These are phyloP conservation scores for Parascotia fuliginaria DNA, from an alignment of 2,888 invertebrate species.

Conservation along the genomic window DNA sequence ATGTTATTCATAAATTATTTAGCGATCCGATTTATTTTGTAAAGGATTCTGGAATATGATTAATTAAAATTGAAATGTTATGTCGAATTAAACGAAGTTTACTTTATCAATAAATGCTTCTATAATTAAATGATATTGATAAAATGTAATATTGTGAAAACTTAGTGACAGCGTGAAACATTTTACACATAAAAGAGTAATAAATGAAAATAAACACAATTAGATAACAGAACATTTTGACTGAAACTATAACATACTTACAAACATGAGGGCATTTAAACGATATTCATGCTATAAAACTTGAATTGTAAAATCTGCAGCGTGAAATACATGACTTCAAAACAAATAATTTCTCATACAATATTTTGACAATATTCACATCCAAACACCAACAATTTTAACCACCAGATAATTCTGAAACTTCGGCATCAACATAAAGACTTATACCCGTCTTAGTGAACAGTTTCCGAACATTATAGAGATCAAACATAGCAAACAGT, in stretches of 20 bases:
- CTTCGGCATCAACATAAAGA: conserved; percentile 19
- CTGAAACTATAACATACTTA: too few relatives aligned
- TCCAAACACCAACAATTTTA: conserved; percentile 13
- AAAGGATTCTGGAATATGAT: neutral
- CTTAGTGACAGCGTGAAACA: too few relatives aligned
- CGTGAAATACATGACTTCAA: too few relatives aligned
- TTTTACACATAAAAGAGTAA: too few relatives aligned
- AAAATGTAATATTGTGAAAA: too few relatives aligned
- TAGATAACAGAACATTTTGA: too few relatives aligned
- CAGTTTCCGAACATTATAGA: conserved; percentile 35
- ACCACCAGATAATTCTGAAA: conserved; percentile 18
- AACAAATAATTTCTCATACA: too few relatives aligned
- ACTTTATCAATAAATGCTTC: neutral
- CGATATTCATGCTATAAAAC: too few relatives aligned
- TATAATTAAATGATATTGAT: neutral
- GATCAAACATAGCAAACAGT: conserved; percentile 45
- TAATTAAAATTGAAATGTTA: neutral
- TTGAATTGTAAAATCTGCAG: too few relatives aligned
- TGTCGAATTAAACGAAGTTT: neutral
- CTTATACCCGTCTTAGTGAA: conserved; percentile 27
- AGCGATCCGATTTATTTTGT: neutral
- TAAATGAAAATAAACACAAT: too few relatives aligned
- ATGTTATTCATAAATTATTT: conserved; percentile 4
- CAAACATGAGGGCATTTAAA: too few relatives aligned
- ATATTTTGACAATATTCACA: too few relatives aligned